These are phyloP conservation scores for Zaprionus ornatus DNA, from an alignment of 1,140 invertebrate species.

Conservation along the genomic window DNA sequence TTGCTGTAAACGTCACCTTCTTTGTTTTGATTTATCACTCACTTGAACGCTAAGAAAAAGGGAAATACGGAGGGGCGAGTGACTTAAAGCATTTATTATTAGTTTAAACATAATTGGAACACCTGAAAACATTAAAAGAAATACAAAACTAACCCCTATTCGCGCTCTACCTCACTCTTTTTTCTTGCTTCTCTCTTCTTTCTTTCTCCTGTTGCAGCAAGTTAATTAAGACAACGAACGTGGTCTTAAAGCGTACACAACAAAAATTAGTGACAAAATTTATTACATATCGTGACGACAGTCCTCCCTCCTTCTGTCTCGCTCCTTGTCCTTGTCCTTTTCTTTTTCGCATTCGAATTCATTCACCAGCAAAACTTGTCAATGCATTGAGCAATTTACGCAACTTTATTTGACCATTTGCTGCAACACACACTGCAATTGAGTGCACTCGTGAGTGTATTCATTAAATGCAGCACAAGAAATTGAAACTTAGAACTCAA, in stretches of 20 bases:
- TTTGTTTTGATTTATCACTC: constrained; percentile 65
- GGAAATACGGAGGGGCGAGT: too few relatives aligned
- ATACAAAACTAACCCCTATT: neutral
- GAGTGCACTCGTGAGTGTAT: too few relatives aligned
- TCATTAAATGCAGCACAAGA: too few relatives aligned
- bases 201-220: too few relatives aligned
- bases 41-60: neutral
- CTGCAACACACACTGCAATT: too few relatives aligned
- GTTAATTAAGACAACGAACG: constrained; percentile 61
- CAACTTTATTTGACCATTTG: too few relatives aligned
- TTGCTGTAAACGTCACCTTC: constrained; percentile 59
- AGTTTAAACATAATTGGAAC: too few relatives aligned
- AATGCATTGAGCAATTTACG: too few relatives aligned
- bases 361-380: neutral
- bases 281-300: constrained; percentile 58
- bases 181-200: neutral
- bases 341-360: constrained; percentile 8
- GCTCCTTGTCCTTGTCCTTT: constrained; percentile 3
- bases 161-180: too few relatives aligned
- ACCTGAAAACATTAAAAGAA: too few relatives aligned
- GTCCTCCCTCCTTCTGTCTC: constrained; percentile 6
- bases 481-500: too few relatives aligned
- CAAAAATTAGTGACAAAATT: constrained; percentile 77
- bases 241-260: constrained; percentile 50
- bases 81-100: too few relatives aligned